Percentiles rank a stretch among this genome's conserved stretches.
Conservation (phyloP, 2,888 invertebrate genomes). For the Stenurella melanura region DNA sequence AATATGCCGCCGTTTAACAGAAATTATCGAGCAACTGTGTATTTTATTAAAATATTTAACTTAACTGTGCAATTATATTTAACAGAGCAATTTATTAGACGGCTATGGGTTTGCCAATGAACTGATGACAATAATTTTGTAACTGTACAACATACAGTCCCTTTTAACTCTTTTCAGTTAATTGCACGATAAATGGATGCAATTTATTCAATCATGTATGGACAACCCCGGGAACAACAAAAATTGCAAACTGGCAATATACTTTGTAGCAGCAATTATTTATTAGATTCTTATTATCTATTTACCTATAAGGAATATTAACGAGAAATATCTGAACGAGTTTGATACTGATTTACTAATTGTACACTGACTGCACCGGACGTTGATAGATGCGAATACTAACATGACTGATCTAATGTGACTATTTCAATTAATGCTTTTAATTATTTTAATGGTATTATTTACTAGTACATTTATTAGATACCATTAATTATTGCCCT, state of each 20-base stretch:
- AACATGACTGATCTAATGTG: background rate
- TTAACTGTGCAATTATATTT: background rate
- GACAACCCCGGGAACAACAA: background rate
- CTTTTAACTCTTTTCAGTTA: background rate
- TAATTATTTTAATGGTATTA: no score
- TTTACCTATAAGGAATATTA: background rate
- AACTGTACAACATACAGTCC: background rate
- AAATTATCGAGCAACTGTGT: background rate
- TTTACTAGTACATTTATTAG: no score
- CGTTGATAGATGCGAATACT: background rate
- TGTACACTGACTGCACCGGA: background rate
- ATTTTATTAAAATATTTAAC: background rate
- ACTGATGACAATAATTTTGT: background rate
- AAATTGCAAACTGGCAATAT: background rate
- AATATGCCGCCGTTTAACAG: no score
- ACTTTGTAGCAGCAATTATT: background rate
- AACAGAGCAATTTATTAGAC: background rate
- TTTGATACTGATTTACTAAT: background rate
- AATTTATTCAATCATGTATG: background rate
- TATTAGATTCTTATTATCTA: no score
- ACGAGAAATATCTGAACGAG: background rate
- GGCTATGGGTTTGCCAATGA: background rate
- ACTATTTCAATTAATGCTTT: no score
- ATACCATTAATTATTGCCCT: no score
- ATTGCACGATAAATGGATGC: slow-evolving; percentile 1